Conservation (phyloP, 2,888 invertebrate genomes). For the Chalcosyrphus nemorum region DNA sequence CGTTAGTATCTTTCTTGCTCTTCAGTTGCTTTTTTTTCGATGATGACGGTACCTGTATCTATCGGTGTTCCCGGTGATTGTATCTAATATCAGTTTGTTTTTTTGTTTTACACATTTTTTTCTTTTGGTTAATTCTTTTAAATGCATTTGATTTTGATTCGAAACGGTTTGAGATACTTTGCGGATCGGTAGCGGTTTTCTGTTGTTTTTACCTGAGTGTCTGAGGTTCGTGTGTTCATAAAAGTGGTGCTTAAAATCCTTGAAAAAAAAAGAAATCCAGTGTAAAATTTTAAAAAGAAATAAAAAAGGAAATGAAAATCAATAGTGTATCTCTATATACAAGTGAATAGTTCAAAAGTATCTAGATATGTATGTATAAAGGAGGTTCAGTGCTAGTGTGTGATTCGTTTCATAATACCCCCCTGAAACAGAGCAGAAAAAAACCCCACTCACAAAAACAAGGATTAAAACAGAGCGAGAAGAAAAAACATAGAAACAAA, state of each 20-base stretch:
- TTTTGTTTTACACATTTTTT: not conserved
- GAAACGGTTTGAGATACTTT: slow-evolving; percentile 3
- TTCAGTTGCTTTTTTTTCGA: slow-evolving; percentile 32
- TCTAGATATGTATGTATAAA: slow-evolving; percentile 26
- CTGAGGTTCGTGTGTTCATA: not conserved
- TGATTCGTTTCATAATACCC: slow-evolving; percentile 57
- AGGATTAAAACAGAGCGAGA: slow-evolving; percentile 47
- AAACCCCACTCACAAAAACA: slow-evolving; percentile 14
- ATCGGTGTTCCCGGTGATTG: not conserved
- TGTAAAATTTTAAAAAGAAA: not conserved
- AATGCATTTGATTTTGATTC: not conserved
- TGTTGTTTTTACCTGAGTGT: not conserved
- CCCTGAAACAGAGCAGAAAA: not conserved
- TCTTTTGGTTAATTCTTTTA: not conserved
- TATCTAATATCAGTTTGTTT: slow-evolving; percentile 19
- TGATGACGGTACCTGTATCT: slow-evolving; percentile 42
- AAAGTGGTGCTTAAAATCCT: slow-evolving; percentile 1
- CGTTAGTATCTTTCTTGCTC: slow-evolving; percentile 46
- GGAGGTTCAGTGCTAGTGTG: slow-evolving; percentile 48
- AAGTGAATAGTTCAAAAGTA: slow-evolving; percentile 22
- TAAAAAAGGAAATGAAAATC: slow-evolving; percentile 44
- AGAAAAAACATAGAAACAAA: slow-evolving; percentile 1
- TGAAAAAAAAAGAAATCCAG: slow-evolving; percentile 2
- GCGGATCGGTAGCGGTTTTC: not conserved
- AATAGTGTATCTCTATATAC: slow-evolving; percentile 48